Conservation (phyloP, 2,888 invertebrate genomes). For the Ceraclea dissimilis region DNA sequence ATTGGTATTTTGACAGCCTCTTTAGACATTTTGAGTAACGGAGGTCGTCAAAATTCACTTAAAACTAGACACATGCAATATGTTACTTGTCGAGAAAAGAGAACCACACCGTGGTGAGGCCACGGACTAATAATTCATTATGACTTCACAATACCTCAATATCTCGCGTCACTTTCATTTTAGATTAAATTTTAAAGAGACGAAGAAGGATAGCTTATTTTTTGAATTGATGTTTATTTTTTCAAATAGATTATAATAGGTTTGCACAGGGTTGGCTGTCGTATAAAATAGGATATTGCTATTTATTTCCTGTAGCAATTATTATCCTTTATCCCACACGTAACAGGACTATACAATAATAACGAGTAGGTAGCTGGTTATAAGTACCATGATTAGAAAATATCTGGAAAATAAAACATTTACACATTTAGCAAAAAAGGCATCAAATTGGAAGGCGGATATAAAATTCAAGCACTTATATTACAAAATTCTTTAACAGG, state of each 20-base stretch:
- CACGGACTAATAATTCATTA: not conserved
- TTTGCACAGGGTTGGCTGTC: not conserved
- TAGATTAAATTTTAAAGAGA: not conserved
- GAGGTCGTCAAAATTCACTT: slow-evolving; percentile 21
- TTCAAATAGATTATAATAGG: not conserved
- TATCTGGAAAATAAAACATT: no score
- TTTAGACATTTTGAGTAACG: slow-evolving; percentile 18
- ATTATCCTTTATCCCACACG: no score
- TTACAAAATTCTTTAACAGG: no score
- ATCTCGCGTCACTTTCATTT: not conserved
- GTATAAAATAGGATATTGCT: no score
- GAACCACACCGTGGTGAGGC: not conserved
- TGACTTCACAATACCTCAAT: not conserved
- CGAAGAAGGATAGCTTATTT: not conserved
- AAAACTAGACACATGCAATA: slow-evolving; percentile 23
- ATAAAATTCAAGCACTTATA: no score
- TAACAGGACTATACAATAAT: no score
- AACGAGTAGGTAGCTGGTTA: no score
- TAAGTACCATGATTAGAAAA: no score
- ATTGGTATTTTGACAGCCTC: slow-evolving; percentile 19
- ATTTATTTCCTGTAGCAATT: no score
- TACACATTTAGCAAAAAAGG: no score
- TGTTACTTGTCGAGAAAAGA: slow-evolving; percentile 3
- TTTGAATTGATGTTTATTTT: not conserved
- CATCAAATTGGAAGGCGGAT: no score